A percentile compares a stretch with the other conserved stretches of the same genome.
These are phyloP conservation scores for Zootoca vivipara DNA, from an alignment of 2,113 vertebrate species.

Conservation along the genomic window DNA sequence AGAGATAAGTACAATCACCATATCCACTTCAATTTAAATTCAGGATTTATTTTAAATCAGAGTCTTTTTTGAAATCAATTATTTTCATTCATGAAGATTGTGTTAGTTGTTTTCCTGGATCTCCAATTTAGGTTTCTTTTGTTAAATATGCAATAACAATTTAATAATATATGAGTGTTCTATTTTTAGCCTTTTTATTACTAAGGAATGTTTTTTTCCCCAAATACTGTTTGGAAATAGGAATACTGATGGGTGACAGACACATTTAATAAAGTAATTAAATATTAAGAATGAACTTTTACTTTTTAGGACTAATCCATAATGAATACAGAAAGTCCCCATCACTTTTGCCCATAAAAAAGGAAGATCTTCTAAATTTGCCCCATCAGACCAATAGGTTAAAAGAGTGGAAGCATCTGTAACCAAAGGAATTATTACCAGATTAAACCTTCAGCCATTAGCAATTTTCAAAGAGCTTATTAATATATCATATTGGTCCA, in stretches of 20 bases:
- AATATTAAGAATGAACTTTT: not conserved
- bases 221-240: not conserved
- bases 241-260: not conserved
- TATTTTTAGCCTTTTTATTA: not conserved
- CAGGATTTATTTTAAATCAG: not conserved
- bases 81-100: not conserved
- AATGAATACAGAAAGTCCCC: not conserved
- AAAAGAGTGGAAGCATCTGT: too few relatives aligned
- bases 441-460: not conserved
- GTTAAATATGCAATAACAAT: not conserved
- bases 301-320: not conserved
- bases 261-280: not conserved
- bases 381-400: accelerated
- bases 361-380: not conserved
- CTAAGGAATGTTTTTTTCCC: too few relatives aligned
- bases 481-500: too few relatives aligned
- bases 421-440: not conserved
- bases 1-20: not conserved
- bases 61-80: not conserved
- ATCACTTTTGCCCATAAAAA: not conserved
- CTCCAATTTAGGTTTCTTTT: not conserved
- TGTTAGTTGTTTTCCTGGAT: not conserved
- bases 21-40: not conserved
- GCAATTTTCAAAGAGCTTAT: not conserved
- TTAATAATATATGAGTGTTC: not conserved